These are phyloP conservation scores for Cryptops parisi DNA, from an alignment of 2,888 invertebrate species.

Conservation along the genomic window DNA sequence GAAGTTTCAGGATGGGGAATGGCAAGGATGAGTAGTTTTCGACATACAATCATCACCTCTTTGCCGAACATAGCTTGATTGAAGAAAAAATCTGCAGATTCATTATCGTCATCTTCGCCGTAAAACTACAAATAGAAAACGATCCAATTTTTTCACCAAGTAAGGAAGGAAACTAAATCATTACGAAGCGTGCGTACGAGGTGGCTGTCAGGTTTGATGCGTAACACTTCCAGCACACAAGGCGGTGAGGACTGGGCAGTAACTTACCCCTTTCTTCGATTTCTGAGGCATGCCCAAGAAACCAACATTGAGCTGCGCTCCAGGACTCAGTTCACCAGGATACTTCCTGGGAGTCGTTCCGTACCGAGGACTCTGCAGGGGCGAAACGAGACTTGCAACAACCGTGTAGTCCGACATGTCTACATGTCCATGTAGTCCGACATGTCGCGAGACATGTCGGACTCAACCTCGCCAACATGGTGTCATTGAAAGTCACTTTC, in stretches of 20 bases:
- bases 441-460: no score
- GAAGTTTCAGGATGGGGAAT: no score
- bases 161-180: not conserved
- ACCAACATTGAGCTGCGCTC: slow-evolving; percentile 9
- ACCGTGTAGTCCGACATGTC: no score
- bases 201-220: not conserved
- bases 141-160: no score
- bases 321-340: slow-evolving; percentile 15
- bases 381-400: no score
- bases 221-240: not conserved
- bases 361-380: slow-evolving; percentile 13
- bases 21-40: not conserved
- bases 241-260: no score
- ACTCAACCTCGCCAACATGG: no score
- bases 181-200: not conserved
- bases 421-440: no score
- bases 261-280: slow-evolving; percentile 15
- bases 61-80: slow-evolving; percentile 12
- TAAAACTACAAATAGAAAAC: slow-evolving; percentile 15
- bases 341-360: slow-evolving; percentile 10
- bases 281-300: slow-evolving; percentile 15
- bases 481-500: no score
- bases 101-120: slow-evolving; percentile 17
- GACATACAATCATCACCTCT: not conserved
- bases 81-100: slow-evolving; percentile 15